These are phyloP conservation scores for Boloria selene DNA, from an alignment of 2,888 invertebrate genomes.

Conservation along the genomic window DNA sequence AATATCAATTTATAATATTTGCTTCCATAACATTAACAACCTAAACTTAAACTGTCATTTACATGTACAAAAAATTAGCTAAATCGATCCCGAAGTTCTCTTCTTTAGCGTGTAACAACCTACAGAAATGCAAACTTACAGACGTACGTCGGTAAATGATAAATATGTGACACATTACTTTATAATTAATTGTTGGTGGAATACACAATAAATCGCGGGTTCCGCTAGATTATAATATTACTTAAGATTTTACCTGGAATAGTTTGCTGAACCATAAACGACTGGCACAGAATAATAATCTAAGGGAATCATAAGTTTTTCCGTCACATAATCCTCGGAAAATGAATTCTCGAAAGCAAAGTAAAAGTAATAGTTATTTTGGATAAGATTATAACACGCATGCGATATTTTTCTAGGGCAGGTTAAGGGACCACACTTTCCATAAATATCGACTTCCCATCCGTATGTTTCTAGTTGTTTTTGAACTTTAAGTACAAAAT, in stretches of 20 bases:
- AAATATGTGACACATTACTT: too few species aligned
- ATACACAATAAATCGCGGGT: too few species aligned
- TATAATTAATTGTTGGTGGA: too few species aligned
- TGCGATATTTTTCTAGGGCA: slow-evolving; percentile 40
- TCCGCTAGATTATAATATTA: neutral
- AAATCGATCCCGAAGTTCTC: too few species aligned
- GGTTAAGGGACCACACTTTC: slow-evolving; percentile 43
- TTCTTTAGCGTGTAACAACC: too few species aligned
- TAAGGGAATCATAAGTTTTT: slow-evolving; percentile 58
- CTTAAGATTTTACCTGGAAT: slow-evolving; percentile 74
- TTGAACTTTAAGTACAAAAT: slow-evolving; percentile 37
- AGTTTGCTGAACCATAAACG: slow-evolving; percentile 84
- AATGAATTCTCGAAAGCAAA: slow-evolving; percentile 52
- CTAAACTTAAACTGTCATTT: too few species aligned
- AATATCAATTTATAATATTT: too few species aligned
- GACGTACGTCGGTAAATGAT: too few species aligned
- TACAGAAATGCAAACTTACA: too few species aligned
- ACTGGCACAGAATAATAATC: slow-evolving; percentile 83
- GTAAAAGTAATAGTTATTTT: slow-evolving; percentile 59
- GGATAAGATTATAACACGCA: slow-evolving; percentile 46
- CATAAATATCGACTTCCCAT: slow-evolving; percentile 46
- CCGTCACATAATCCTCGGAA: slow-evolving; percentile 56
- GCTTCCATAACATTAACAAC: too few species aligned
- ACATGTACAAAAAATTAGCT: too few species aligned
- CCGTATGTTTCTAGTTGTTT: slow-evolving; percentile 39